Evolutionary conservation across 2,113 vertebrate species (phyloP), one percentile per base, ranked within the genome.

Genomic region (Bos indicus): DNA sequence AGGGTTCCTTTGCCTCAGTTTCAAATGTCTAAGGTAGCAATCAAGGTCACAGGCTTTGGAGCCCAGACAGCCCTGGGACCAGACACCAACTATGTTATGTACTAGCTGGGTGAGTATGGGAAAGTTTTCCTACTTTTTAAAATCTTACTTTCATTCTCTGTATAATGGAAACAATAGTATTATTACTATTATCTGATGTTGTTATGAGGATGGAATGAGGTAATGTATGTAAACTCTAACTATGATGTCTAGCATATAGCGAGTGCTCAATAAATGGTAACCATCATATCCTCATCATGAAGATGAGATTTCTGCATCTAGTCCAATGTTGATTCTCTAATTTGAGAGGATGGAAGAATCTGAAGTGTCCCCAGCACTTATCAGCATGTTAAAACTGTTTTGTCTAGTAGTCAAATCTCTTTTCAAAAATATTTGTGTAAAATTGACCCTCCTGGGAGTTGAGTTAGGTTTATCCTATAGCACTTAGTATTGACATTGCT

Each of bases 1-100:
- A 59, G 11, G 40, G 36, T 95, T 89, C 57, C 23, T 91, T 12
- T 90, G 25, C 51, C 67, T 96, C 60, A 56, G 48, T 96, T 96
- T 96, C 80, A 95, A 3, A 91, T 93, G 89, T 97, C 51, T 96
- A 33, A 92, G 83, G 26, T 56, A 80, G 84, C 60, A 90, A 16
- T 96, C 71, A 96, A 97, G 56, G 71, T 95, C 84, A 82, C 3
- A 92, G 78, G 23, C 56, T 85, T 77, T 87, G 40, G 67, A 98
- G 46, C 56, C 91, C 88, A 95, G 59, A 84, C 40, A 88, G 23
- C 54, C 48, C 52, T 84, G 90, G 51, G 77, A 64, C 71, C 60
- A 91, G 13, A 93, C 13, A 85, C 86, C 60, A 51, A 1, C n/a
- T 88, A 46, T 90, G 62, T 25, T 52, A n/a, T 84, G 94, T 86